These are phyloP conservation scores for Hypena proboscidalis DNA, from an alignment of 2,888 invertebrate genomes.

Conservation along the genomic window DNA sequence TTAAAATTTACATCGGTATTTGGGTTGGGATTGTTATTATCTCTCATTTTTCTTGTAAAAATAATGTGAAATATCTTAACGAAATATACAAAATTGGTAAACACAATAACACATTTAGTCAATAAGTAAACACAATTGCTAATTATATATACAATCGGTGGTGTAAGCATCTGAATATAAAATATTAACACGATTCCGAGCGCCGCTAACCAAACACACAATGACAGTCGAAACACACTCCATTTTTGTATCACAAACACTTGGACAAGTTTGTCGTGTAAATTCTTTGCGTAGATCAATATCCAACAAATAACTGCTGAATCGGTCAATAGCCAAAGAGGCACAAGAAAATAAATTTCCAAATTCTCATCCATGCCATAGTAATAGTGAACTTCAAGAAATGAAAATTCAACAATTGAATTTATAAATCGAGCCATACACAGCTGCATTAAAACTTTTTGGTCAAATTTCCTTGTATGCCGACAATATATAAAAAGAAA, in stretches of 20 bases:
- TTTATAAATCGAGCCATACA: no score
- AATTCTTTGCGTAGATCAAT: neutral
- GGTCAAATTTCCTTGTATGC: no score
- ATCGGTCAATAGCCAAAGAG: neutral
- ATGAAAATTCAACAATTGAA: no score
- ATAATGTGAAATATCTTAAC: neutral
- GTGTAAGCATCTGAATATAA: neutral
- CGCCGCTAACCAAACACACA: neutral
- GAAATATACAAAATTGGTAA: neutral
- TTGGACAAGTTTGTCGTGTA: neutral
- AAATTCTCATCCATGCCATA: neutral
- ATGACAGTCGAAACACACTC: neutral
- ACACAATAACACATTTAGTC: neutral
- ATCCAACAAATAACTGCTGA: neutral
- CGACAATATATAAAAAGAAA: no score
- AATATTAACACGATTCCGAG: neutral
- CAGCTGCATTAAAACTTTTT: no score
- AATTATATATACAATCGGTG: no score
- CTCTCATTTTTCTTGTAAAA: neutral
- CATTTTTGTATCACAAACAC: neutral
- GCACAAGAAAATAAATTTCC: neutral
- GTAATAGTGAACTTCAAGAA: no score
- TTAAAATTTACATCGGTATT: neutral
- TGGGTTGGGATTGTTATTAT: no score
- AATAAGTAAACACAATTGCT: no score